A percentile compares a stretch with the other conserved stretches of the same genome.
phyloP scores from a whole-genome alignment of 2,113 vertebrate genomes.

The Gobio gobio region DNA sequence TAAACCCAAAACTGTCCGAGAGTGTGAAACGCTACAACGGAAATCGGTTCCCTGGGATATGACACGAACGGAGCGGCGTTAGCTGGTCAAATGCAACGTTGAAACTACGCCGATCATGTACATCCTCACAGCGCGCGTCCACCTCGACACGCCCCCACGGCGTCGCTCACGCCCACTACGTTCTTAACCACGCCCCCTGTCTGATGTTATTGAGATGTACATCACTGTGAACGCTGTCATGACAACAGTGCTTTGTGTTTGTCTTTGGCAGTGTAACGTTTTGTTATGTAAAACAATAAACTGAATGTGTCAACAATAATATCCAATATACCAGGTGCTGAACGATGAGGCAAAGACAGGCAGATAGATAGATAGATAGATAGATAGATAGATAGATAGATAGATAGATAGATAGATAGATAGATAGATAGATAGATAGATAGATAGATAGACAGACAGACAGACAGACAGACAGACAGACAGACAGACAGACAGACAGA shows the following conservation, averaged over 20 bases:
- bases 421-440: too few relatives aligned
- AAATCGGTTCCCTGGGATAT: background rate
- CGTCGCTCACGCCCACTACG: background rate
- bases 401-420: too few relatives aligned
- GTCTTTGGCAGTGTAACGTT: background rate
- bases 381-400: background rate
- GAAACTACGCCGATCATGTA: background rate
- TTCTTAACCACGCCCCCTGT: background rate
- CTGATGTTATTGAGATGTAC: too few relatives aligned
- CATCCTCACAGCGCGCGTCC: slow-evolving; percentile 43
- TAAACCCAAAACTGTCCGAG: background rate
- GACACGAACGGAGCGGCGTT: background rate
- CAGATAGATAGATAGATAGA: background rate
- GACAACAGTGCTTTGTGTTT: background rate
- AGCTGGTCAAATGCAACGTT: slow-evolving; percentile 36
- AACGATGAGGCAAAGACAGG: background rate
- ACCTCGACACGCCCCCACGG: slow-evolving; percentile 40
- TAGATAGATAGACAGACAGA: background rate
- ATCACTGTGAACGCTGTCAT: background rate
- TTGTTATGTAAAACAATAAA: background rate
- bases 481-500: background rate
- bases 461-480: background rate
- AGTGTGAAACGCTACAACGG: background rate
- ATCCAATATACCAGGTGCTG: background rate
- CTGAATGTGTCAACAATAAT: background rate